These are phyloP conservation scores for Diplolepis rosae DNA, from an alignment of 2,888 invertebrate genomes.

Conservation along the genomic window DNA sequence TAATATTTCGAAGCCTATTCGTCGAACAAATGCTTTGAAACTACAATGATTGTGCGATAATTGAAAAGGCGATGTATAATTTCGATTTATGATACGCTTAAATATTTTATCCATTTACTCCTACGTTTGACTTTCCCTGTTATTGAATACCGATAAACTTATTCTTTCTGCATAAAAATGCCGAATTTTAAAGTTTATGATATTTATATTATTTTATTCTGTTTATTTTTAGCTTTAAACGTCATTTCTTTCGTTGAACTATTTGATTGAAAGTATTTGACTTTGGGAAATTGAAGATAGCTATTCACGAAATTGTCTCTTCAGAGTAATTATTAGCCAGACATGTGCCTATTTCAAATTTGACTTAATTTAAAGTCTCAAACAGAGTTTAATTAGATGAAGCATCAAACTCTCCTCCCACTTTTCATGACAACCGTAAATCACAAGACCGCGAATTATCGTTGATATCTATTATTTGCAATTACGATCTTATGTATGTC, in stretches of 20 bases:
- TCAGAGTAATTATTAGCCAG: not conserved
- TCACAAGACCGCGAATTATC: not conserved
- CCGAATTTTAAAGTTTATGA: too few species aligned
- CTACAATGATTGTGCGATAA: not conserved
- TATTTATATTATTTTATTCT: too few species aligned
- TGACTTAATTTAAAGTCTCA: not conserved
- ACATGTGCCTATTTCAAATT: not conserved
- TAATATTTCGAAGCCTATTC: not conserved
- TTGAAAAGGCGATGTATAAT: not conserved
- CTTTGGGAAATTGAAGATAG: not conserved
- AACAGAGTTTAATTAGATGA: not conserved
- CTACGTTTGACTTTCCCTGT: not conserved
- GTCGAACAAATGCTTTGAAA: not conserved
- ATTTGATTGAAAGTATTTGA: not conserved
- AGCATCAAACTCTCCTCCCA: not conserved
- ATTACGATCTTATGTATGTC: not conserved
- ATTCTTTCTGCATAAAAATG: not conserved
- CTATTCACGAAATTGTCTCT: not conserved
- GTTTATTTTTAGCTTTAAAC: too few species aligned
- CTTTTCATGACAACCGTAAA: slow-evolving; percentile 5
- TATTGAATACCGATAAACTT: not conserved
- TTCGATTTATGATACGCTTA: not conserved
- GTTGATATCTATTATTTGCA: slow-evolving; percentile 15
- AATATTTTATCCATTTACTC: not conserved
- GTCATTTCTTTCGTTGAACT: too few species aligned